Evolutionary conservation across 2,113 vertebrate genomes (phyloP).

Genomic region (Prunella fulvescens): DNA sequence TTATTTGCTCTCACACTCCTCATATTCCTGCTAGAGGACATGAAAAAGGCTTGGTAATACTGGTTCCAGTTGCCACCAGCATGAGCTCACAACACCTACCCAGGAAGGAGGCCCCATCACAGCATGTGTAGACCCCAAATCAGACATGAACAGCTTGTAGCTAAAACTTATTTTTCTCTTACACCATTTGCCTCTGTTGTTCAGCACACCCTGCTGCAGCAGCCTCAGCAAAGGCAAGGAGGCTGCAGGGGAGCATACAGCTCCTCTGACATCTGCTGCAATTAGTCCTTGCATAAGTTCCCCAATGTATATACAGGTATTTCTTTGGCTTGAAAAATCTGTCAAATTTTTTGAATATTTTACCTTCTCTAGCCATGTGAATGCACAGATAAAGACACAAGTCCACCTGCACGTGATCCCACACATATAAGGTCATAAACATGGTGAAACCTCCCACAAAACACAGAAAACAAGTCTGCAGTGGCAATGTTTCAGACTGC

Average conservation of each 20-base stretch:
- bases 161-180: not conserved
- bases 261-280: not conserved
- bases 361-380: not conserved
- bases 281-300: not conserved
- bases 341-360: not conserved
- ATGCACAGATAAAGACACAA: not conserved
- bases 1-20: not conserved
- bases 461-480: not conserved
- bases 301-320: not conserved
- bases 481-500: not conserved
- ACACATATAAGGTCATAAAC: not conserved
- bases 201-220: not conserved
- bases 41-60: not conserved
- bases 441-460: not conserved
- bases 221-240: not conserved
- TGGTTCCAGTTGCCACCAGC: not conserved
- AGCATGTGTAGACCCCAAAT: not conserved
- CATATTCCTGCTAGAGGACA: not conserved
- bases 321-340: not conserved
- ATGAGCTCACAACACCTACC: not conserved
- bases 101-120: not conserved
- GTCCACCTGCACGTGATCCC: not conserved
- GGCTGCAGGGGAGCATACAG: not conserved
- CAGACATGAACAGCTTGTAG: not conserved
- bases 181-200: not conserved